A percentile compares a stretch with the other conserved stretches of the same genome.
Conservation (phyloP, 2,113 vertebrate species). For the Procavia capensis region DNA sequence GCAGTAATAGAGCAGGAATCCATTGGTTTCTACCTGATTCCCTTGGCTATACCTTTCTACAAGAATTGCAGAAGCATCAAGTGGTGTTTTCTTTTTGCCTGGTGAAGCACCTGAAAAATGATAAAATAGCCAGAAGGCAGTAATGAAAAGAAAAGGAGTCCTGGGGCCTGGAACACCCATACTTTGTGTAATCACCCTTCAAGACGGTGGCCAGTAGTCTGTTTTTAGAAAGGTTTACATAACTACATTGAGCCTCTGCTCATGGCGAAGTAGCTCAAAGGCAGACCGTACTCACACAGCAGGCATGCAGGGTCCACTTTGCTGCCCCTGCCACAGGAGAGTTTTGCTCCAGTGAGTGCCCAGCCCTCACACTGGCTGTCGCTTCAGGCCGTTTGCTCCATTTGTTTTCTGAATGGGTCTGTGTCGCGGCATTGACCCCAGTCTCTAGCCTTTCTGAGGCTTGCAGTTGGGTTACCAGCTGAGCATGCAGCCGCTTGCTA, state of each 20-base stretch:
- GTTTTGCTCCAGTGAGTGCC: constrained; percentile 17
- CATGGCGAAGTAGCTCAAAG: background rate
- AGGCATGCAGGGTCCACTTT: background rate
- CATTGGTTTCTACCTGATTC: background rate
- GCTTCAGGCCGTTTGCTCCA: constrained; percentile 27
- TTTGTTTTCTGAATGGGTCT: background rate
- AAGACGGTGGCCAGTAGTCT: background rate
- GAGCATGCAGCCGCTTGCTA: background rate
- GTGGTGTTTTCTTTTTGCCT: background rate
- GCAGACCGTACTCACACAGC: background rate
- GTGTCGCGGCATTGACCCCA: background rate
- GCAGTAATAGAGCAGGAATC: background rate
- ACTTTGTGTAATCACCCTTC: background rate
- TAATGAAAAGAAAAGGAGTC: background rate
- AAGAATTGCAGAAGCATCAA: background rate
- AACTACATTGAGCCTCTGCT: background rate
- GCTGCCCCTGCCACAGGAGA: background rate
- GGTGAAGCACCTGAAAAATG: background rate
- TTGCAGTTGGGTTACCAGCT: background rate
- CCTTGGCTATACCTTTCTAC: background rate
- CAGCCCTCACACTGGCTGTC: background rate
- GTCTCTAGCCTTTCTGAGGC: background rate
- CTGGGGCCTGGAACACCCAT: background rate
- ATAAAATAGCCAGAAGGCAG: background rate
- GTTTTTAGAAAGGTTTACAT: background rate